Conservation (phyloP, 2,113 vertebrate genomes). For the Oreotrochilus melanogaster region DNA sequence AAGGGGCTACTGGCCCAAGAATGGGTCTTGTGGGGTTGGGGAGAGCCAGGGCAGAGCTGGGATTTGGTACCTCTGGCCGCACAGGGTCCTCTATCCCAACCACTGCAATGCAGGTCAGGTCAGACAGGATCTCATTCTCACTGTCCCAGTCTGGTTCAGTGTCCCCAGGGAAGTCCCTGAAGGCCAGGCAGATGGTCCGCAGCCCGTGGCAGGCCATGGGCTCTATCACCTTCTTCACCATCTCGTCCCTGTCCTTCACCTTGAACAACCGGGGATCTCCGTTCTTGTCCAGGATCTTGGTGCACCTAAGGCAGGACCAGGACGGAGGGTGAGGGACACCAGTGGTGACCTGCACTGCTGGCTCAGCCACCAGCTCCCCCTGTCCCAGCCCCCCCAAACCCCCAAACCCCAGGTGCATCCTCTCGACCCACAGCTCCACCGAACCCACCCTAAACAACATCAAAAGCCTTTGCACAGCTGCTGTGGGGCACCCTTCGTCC, state of each 20-base stretch:
- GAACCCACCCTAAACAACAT: neutral
- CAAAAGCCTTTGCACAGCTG: neutral
- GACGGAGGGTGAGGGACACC: neutral
- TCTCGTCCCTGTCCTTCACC: conserved; percentile 91
- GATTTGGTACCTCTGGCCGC: conserved; percentile 85
- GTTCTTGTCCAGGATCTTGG: conserved; percentile 85
- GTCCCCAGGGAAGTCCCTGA: conserved; percentile 84
- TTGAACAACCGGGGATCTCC: conserved; percentile 85
- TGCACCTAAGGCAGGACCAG: conserved; percentile 79
- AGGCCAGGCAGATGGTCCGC: conserved; percentile 94
- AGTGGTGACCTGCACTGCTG: neutral
- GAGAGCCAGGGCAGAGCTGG: neutral
- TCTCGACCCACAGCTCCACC: neutral
- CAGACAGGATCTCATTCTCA: conserved; percentile 87
- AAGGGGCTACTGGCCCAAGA: neutral
- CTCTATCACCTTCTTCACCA: conserved; percentile 93
- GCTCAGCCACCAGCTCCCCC: neutral
- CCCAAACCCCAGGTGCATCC: neutral
- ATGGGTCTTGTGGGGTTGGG: accelerated
- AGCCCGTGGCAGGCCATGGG: conserved; percentile 95
- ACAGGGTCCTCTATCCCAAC: conserved; percentile 98
- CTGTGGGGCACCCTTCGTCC: neutral
- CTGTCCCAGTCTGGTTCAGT: conserved; percentile 89
- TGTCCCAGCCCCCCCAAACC: neutral
- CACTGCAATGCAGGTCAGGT: conserved; percentile 90